Evolutionary conservation across 2,113 vertebrate genomes (phyloP), one percentile per base, ranked within the genome.

Genomic region (Sphaerodactylus townsendi): DNA sequence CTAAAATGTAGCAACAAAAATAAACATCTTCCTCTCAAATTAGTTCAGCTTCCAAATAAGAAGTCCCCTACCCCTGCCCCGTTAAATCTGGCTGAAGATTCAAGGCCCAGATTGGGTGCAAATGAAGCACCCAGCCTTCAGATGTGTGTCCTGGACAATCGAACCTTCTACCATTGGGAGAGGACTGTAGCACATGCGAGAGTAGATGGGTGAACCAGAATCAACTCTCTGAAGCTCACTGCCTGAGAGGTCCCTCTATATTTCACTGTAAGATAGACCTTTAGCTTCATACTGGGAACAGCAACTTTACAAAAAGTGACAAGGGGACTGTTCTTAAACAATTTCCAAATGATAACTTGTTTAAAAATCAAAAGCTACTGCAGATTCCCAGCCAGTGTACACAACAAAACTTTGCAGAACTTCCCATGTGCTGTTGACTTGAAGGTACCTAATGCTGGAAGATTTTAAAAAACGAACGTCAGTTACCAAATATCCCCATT

Each of bases 71-170:
- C 4, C n/a, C 33, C 19, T 25, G 39, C 2, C 79, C 0, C 68
- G n/a, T 23, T 30, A 53, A 65, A 35, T 33, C 73, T 0, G 25
- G 41, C 30, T 14, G 19, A 23, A 53, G 62, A n/a, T 2, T 74
- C 15, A 33, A 35, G 64, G 73, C 74, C 39, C 53, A 76, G 81
- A 81, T 68, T 68, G 48, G 53, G 68, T 77, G 56, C 82, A 80
- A 13, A 33, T 62, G 2, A 50, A 48, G 65, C 75, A 30, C 10
- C 35, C 35, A 11, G 28, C 25, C 44, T n/a, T n/a, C 10, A 14
- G 71, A 28, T 59, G 78, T 23, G 33, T 14, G 35, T 37, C 33
- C 46, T 53, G 35, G 10, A n/a, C 74, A 21, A 35, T 28, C 41
- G 37, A 44, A 23, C 17, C 64, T 64, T 10, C n/a, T 23, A 23